A percentile compares a stretch with the other conserved stretches of the same genome.
phyloP scores from a whole-genome alignment of 1,140 invertebrate genomes.

The Tetraneura akinire region DNA sequence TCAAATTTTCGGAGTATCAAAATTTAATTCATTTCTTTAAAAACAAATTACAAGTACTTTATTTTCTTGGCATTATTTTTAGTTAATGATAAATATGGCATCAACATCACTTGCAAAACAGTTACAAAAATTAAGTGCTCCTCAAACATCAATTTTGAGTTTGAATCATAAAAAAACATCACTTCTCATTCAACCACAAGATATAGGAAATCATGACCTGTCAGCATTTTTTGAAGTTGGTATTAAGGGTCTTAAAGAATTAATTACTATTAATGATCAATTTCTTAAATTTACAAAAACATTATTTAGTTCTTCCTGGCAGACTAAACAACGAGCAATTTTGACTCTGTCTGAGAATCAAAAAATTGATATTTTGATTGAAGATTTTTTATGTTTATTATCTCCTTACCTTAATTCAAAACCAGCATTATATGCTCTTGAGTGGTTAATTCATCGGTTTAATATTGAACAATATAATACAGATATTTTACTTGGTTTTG shows the following conservation, averaged over 20 bases:
- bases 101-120: constrained; percentile 80
- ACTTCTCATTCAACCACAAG: constrained; percentile 83
- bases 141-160: constrained; percentile 73
- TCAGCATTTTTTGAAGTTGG: constrained; percentile 84
- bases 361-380: constrained; percentile 74
- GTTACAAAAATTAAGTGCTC: constrained; percentile 75
- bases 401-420: constrained; percentile 86
- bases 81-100: constrained; percentile 54
- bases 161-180: constrained; percentile 73
- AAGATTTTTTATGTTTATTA: constrained; percentile 75
- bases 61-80: too few species aligned
- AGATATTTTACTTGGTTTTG: constrained; percentile 74
- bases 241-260: constrained; percentile 77
- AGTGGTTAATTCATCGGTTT: constrained; percentile 84
- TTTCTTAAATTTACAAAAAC: constrained; percentile 75
- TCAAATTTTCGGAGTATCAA: too few species aligned
- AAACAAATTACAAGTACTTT: too few species aligned
- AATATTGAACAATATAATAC: constrained; percentile 86
- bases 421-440: constrained; percentile 83
- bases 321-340: constrained; percentile 78
- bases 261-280: constrained; percentile 70
- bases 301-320: constrained; percentile 74
- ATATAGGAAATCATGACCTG: constrained; percentile 81
- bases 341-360: constrained; percentile 74
- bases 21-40: not conserved